Conservation (phyloP, 2,113 vertebrate genomes). For the Chrysemys picta region DNA sequence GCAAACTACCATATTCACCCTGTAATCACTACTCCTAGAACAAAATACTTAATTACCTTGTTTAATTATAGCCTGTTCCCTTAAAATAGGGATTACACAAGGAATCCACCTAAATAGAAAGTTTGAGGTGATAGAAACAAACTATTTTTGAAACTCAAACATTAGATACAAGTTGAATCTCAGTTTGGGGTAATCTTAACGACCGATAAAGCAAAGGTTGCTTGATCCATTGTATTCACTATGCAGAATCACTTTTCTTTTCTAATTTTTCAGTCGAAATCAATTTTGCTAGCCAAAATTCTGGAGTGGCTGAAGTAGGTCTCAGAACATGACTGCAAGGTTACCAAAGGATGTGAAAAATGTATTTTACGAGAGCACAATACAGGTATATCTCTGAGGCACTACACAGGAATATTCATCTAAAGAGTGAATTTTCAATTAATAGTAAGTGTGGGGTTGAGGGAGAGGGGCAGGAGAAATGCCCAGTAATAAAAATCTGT, state of each 20-base stretch:
- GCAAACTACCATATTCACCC: neutral
- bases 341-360: neutral
- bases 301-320: neutral
- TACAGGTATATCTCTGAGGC: neutral
- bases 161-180: neutral
- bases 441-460: neutral
- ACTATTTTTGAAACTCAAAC: neutral
- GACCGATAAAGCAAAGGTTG: neutral
- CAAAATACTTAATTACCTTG: neutral
- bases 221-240: neutral
- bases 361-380: neutral
- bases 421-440: neutral
- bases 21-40: neutral
- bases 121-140: neutral
- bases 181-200: neutral
- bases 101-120: neutral
- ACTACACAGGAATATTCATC: neutral
- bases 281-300: neutral
- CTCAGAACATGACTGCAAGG: neutral
- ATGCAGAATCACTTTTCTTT: neutral
- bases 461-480: neutral
- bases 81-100: neutral
- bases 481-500: neutral
- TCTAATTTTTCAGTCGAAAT: neutral
- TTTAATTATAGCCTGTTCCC: neutral